A percentile compares a stretch with the other conserved stretches of the same genome.
Conservation (phyloP, 1,140 invertebrate genomes). For the Sitobion miscanthi region DNA sequence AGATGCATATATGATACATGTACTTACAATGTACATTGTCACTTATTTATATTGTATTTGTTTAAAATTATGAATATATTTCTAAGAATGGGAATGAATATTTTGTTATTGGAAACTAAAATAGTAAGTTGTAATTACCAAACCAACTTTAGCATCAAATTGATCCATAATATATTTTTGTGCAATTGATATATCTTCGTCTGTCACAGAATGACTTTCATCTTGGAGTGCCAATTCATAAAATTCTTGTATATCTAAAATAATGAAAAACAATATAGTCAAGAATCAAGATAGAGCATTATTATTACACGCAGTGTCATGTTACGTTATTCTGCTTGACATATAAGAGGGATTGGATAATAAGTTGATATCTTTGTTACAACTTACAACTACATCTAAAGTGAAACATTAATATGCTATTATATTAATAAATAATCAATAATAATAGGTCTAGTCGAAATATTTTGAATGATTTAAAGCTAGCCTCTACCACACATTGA, state of each 20-base stretch:
- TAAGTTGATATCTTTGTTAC: too few species aligned
- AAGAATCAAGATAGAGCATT: not conserved
- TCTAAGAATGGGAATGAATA: not conserved
- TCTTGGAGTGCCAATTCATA: slow-evolving; percentile 96
- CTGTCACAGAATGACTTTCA: slow-evolving; percentile 79
- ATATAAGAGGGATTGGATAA: too few species aligned
- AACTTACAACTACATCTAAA: too few species aligned
- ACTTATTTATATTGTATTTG: not conserved
- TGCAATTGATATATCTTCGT: slow-evolving; percentile 50
- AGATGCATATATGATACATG: not conserved
- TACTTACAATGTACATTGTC: too few species aligned
- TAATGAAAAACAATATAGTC: slow-evolving; percentile 60
- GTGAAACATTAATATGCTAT: too few species aligned
- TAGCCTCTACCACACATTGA: too few species aligned
- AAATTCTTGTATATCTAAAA: slow-evolving; percentile 98
- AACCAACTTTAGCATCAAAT: slow-evolving; percentile 50
- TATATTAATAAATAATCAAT: too few species aligned
- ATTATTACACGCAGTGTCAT: not conserved
- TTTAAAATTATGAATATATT: not conserved
- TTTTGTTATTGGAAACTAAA: not conserved
- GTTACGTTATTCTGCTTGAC: not conserved
- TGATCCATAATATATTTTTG: slow-evolving; percentile 52
- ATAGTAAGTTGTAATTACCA: slow-evolving; percentile 18
- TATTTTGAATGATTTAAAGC: too few species aligned
- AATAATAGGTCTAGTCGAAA: too few species aligned